Evolutionary conservation across 2,888 invertebrate genomes (phyloP), one percentile per base, ranked within the genome.

Genomic region (Dromius quadrimaculatus): DNA sequence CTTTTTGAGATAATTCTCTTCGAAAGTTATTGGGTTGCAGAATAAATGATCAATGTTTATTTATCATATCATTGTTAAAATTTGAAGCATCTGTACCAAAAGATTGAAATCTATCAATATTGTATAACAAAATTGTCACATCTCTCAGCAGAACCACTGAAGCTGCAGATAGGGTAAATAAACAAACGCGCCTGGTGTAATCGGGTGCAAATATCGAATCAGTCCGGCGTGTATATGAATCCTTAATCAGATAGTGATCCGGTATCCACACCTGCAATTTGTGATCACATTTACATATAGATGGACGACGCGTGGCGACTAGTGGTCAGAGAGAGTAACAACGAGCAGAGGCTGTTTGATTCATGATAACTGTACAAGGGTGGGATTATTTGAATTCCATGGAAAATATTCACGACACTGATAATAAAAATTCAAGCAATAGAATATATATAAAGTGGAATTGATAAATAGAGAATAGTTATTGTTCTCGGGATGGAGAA

Each of bases 201-300:
- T 75, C 75, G 74, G 72, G 73, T 74, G 74, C 73, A 74, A 75
- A 75, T 73, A 74, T 72, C 72, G 71, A 72, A 57, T 72, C 66
- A 72, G 64, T 66, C 70, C 43, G 34, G 45, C 41, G 28, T 59
- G 41, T 59, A 43, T 68, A 59, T 68, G 68, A 68, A 68, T 68
- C 59, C 57, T 43, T 72, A 74, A 70, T 74, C 73, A 73, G 73
- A 73, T 72, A 71, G 72, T 73, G 73, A 76, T 77, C 75, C 74
- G 75, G 66, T 72, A 71, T 73, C 75, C 74, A 75, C 76, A 76
- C 76, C 77, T 76, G 76, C 75, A 77, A 77, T 77, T 77, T 77
- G 77, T 75, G 76, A 74, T 72, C 66, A 61, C 71, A 77, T 77
- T 77, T 76, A 75, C 77, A 77, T 77, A 77, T 77, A 77, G 77